Base-by-base conservation (phyloP, 2,113 vertebrate genomes). In the Callospermophilus lateralis region DNA sequence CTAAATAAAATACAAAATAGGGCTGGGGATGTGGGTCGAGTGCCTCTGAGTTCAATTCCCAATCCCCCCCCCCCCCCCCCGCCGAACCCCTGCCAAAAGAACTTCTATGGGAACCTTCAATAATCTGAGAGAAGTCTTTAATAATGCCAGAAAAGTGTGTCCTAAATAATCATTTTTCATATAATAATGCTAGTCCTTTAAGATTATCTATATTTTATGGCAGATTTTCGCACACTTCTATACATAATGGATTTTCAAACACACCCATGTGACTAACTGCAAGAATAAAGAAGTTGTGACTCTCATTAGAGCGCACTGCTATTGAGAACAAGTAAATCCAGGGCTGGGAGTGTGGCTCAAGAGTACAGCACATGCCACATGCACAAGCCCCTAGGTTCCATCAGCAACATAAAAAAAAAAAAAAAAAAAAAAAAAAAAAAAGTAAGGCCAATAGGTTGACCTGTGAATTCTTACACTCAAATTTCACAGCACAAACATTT, bases 111-210 rank as follows among this genome's bases (percentile, higher is more conserved):
- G 39, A 74, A 80, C 26, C 53, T 72, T 97, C 19, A 76, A 4
- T 72, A 79, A 93, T 84, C 61, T 42, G 6, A 28, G 39, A 48
- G 16, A 15, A 94, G 67, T 55, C 13, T 51, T 96, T 55, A 67
- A 90, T 8, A 84, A 51, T 63, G 5, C 5, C 58, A 78, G 34
- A 42, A 93, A 84, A 70, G 53, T 48, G 11, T 81, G 28, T 51
- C 88, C 70, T 83, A 95, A 77, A 67, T 45, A 67, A 53, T 72
- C 8, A 91, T 78, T 96, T 96, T 95, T 37, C 76, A 81, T 51
- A 20, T 42, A 74, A 83, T 79, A 76, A 77, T 53, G 37, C 42
- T 42, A 58, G 48, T 90, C 13, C n/a, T 92, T 86, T 94, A 94
- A 83, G 30, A 94, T 84, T 86, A 84, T 24, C 84, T 72, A 37